Evolutionary conservation across 2,888 invertebrate species (phyloP).

Genomic region (Cordilura impudica): DNA sequence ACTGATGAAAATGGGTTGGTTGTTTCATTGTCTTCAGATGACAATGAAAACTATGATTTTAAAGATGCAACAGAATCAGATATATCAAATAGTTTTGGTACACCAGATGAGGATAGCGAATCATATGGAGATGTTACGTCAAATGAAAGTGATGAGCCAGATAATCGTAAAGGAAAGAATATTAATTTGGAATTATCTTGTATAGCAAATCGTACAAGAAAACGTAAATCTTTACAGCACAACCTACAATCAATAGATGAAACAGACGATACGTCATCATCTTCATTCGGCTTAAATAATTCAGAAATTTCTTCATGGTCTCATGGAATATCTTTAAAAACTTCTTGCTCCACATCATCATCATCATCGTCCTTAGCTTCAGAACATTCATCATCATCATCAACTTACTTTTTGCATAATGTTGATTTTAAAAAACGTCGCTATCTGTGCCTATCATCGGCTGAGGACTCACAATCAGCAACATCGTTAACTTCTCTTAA

Average conservation of each 20-base stretch:
- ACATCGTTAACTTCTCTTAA: no score
- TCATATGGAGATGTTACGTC: neutral
- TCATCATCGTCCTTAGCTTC: neutral
- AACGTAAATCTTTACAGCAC: conserved; percentile 1
- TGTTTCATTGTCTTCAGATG: neutral
- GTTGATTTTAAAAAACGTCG: neutral
- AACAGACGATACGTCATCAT: neutral
- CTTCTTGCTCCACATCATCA: neutral
- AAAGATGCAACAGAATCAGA: neutral
- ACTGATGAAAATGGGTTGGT: neutral
- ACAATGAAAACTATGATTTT: neutral
- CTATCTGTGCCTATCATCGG: neutral
- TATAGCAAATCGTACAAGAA: conserved; percentile 58
- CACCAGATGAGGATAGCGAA: neutral
- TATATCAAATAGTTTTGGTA: no score
- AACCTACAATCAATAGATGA: neutral
- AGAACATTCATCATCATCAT: neutral
- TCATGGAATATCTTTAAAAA: neutral
- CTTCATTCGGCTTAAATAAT: neutral
- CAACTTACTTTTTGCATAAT: neutral
- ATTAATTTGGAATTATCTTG: conserved; percentile 43
- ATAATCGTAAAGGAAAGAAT: neutral
- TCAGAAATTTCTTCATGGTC: no score
- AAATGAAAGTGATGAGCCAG: neutral
- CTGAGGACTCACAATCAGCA: neutral